A percentile compares a stretch with the other conserved stretches of the same genome.
These are phyloP conservation scores for Pituophis catenifer DNA, from an alignment of 2,113 vertebrate genomes.

Conservation along the genomic window DNA sequence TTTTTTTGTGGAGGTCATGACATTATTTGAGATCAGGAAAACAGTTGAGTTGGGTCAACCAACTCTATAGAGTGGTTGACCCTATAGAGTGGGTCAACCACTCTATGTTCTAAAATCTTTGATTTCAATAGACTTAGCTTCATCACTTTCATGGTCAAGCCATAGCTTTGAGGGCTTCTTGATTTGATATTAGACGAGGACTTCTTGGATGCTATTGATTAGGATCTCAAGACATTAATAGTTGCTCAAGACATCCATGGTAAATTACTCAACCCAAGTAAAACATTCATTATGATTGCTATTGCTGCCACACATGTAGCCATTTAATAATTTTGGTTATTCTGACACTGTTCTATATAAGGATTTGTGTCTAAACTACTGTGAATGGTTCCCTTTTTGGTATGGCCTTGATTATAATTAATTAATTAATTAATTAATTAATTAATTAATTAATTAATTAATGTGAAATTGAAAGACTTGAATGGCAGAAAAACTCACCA, in stretches of 20 bases:
- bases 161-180: not conserved
- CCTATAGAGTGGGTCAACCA: no score
- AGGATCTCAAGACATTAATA: not conserved
- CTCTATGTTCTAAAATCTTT: not conserved
- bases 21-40: not conserved
- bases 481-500: not conserved
- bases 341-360: not conserved
- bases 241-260: not conserved
- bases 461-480: not conserved
- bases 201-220: not conserved
- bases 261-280: not conserved
- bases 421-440: not conserved
- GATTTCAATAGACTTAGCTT: not conserved
- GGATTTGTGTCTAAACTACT: not conserved
- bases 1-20: not conserved
- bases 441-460: not conserved
- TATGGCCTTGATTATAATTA: not conserved
- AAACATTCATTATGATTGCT: not conserved
- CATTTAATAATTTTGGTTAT: not conserved
- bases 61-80: no score
- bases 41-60: not conserved
- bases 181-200: not conserved
- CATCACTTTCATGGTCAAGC: not conserved
- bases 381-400: not conserved
- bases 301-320: not conserved